Base-by-base conservation (phyloP, 2,888 invertebrate genomes). In the Diarsia brunnea region DNA sequence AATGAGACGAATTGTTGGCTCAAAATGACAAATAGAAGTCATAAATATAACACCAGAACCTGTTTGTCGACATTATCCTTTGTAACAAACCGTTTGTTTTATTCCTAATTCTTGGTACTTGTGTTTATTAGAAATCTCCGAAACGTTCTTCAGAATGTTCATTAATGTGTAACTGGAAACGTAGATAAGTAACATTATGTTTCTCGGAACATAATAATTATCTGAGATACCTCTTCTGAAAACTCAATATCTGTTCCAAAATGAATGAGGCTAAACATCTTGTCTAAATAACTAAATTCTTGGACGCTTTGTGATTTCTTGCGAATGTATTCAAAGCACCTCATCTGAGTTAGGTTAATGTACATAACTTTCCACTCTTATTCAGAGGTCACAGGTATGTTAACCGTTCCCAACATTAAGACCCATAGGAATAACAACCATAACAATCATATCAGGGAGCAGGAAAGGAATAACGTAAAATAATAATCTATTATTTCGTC, bases 1-100 rank as follows among this genome's bases (percentile, higher is more conserved):
- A 58, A 78, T 82, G 78, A 82, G 81, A 85, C 85, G 82, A 78
- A 84, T 86, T 68, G 87, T 81, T 69, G 87, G 86, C 85, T 86
- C 82, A 79, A 85, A 86, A 87, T 86, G 87, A 87, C 85, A 80
- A 86, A 87, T 86, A 84, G 78, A 85, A 85, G 84, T 85, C 78
- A 87, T 86, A 86, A 85, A 86, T 86, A 82, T 81, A 45, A 84
- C 73, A 76, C 82, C 63, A 64, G 55, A 83, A 73, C 78, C 71
- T 84, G 81, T 84, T 83, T 83, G 84, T 78, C 68, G 82, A 49
- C 82, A 69, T 82, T 69, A 73, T 80, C 67, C 64, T 55, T 66
- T 74, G 73, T 73, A 72, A 68, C 75, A 47, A 76, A 60, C 58
- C 58, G 43, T 77, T 73, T 69, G 58, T 78, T 74, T 74, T 63